Percentiles rank a stretch among this genome's conserved stretches.
These are phyloP conservation scores for Plebejus melissa DNA, from an alignment of 2,888 invertebrate species.

Conservation along the genomic window DNA sequence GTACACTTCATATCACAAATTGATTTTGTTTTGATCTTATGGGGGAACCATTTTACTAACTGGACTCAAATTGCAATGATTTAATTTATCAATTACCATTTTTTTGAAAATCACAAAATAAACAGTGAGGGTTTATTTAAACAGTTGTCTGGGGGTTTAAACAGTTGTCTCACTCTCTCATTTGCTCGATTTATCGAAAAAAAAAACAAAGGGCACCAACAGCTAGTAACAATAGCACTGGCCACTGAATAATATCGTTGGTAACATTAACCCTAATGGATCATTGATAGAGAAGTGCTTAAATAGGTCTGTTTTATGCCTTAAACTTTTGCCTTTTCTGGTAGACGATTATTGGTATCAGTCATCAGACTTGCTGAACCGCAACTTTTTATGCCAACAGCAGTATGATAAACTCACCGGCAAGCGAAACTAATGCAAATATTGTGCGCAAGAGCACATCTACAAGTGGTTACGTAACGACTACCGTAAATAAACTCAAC, in stretches of 20 bases:
- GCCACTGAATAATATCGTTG: background rate
- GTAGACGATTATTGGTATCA: too few species aligned
- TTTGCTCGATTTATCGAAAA: background rate
- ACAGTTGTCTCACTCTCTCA: too few species aligned
- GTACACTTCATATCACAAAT: background rate
- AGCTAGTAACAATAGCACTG: background rate
- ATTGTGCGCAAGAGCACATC: constrained; percentile 9
- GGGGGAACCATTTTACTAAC: background rate
- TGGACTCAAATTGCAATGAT: background rate
- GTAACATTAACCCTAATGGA: too few species aligned
- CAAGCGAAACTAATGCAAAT: background rate
- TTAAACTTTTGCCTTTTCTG: background rate
- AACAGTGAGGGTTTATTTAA: too few species aligned
- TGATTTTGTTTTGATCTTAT: background rate
- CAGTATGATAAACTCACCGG: background rate
- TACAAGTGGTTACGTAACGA: constrained; percentile 8
- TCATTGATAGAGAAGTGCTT: too few species aligned
- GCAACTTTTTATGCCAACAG: background rate
- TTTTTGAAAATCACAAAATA: too few species aligned
- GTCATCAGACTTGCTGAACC: background rate
- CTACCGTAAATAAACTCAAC: constrained; percentile 19
- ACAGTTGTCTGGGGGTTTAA: too few species aligned
- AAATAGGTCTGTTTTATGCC: background rate
- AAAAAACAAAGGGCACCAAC: background rate
- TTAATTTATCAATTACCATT: background rate